Base-by-base conservation (phyloP, 1,140 invertebrate genomes). In the Steinernema feltiae region DNA sequence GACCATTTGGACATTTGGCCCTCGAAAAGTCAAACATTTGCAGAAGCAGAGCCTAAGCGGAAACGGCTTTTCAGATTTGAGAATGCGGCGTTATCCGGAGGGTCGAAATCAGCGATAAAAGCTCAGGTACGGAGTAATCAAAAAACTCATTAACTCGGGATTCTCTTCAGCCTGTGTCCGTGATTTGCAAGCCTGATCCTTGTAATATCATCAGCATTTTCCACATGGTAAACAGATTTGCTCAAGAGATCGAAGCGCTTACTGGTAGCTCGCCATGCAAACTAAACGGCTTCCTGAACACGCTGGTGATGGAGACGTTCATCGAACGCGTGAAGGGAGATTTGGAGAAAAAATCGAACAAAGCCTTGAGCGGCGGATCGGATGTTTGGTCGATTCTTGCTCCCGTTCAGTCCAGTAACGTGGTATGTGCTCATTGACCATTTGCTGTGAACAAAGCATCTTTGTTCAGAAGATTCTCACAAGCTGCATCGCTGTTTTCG, bases 171-270 rank as follows among this genome's bases (percentile, higher is more conserved):
- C 80, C 75, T 72, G 71, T 79, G n/a, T 48, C 75, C 1, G 69
- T 86, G 1, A 78, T 85, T 30, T 85, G 83, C 70, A 41, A 77
- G 17, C 78, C 84, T 1, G 72, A 78, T 63, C 78, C 79, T 21
- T 85, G 85, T 70, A 85, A 85, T 71, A 80, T 85, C 29, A 73
- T 82, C 30, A 72, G 78, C 17, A 78, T 85, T 30, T 85, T 81
- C 79, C 78, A 83, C 24, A 71, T 76, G 35, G 75, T 85, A 3
- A 78, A 77, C 35, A 35, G 76, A n/a, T 69, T 84, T 27, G 81
- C 82, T 31, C 73, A 70, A 29, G 75, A 84, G 69, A 81, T 84
- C 17, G 84, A 84, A 53, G 71, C 72, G 31, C 69, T 77, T 21
- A 76, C 74, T n/a, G 76, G 76, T 21, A 80, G 21, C 30, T 18